Base-by-base conservation (phyloP, 2,888 invertebrate species). In the Bellardia pandia region DNA sequence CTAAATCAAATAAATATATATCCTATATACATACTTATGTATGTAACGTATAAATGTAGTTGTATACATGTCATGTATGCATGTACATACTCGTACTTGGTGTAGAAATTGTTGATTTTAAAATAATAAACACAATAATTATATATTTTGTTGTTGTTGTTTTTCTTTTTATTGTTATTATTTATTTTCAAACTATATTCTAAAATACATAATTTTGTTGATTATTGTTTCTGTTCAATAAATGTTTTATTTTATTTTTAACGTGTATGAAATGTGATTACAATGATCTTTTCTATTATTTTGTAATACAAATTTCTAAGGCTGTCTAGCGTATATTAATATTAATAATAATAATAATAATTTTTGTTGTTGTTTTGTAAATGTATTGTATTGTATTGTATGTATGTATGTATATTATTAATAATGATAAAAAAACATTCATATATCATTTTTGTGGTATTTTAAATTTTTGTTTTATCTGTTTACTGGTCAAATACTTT, bases 261-360 rank as follows among this genome's bases (percentile, higher is more conserved):
- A 48, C 56, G 75, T 89, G 48, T 81, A 71, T 88, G 76, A 80
- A 75, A 68, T 79, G 76, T 85, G 85, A 45, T 82, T 85, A 83
- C 76, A 88, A 79, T 75, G 60, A 48, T 81, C 45, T 58, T 53
- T 79, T 79, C 64, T 79, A 37, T 79, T 69, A 64, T n/a, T 82
- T 62, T 78, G 60, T 82, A 82, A 87, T 85, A 83, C 68, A 80
- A 83, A 86, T 85, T 83, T 83, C 79, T 88, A 85, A 88, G 82
- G 86, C 88, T 85, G 79, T 88, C 77, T 80, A 83, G 82, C 82
- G 60, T 85, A 23, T 23, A 23, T 23, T 23, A 66, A 68, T 85
- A 58, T 74, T 85, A 69, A 23, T 56, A 72, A 48, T 75, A 75
- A 33, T 75, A 42, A 56, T 69, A 42, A 60, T 37, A 68, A 68